phyloP scores from a whole-genome alignment of 1,140 invertebrate species.

The Venustaconcha ellipsiformis region DNA sequence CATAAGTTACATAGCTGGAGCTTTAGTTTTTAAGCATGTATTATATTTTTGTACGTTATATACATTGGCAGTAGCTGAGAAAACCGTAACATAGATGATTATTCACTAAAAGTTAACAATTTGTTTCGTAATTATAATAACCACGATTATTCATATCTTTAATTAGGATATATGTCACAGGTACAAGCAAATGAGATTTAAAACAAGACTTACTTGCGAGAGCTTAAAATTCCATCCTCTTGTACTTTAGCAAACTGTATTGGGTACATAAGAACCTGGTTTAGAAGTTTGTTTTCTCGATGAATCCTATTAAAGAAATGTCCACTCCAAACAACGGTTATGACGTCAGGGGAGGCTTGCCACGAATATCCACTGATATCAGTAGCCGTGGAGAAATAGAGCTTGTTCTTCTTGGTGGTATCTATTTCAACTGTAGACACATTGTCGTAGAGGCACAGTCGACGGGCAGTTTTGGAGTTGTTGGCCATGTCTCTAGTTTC shows the following conservation, averaged over 20 bases:
- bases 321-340: constrained; percentile 7
- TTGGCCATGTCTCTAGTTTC: constrained; percentile 16
- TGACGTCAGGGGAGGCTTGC: constrained; percentile 9
- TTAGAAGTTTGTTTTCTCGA: constrained; percentile 5
- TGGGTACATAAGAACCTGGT: constrained; percentile 8
- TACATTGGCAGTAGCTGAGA: too few relatives aligned
- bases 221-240: constrained; percentile 10
- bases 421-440: background rate
- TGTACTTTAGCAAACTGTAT: constrained; percentile 4
- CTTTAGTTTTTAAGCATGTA: too few relatives aligned
- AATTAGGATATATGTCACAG: too few relatives aligned
- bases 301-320: constrained; percentile 14
- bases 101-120: too few relatives aligned
- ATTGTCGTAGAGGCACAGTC: constrained; percentile 12
- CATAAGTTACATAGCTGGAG: too few relatives aligned
- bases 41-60: too few relatives aligned
- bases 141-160: too few relatives aligned
- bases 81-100: too few relatives aligned
- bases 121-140: too few relatives aligned
- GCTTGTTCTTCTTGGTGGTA: background rate
- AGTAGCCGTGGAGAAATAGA: constrained; percentile 16
- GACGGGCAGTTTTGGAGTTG: constrained; percentile 16
- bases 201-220: too few relatives aligned
- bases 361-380: constrained; percentile 18
- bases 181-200: too few relatives aligned